A percentile compares a stretch with the other conserved stretches of the same genome.
phyloP scores from a whole-genome alignment of 2,113 vertebrate species.

The Polyodon spathula region DNA sequence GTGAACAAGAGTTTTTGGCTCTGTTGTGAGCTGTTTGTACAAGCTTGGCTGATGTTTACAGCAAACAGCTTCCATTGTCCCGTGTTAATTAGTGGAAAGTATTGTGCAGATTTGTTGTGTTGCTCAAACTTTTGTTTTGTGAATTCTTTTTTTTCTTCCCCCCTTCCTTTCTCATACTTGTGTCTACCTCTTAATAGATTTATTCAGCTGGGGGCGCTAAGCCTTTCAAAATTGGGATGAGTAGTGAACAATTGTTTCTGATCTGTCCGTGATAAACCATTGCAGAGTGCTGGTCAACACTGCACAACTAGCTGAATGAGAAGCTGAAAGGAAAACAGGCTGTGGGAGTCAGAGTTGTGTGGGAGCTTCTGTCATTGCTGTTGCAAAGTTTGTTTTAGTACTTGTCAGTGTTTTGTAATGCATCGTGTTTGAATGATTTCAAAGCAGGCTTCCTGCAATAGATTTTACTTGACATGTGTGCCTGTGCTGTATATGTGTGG shows the following conservation, averaged over 20 bases:
- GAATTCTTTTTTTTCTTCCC: slow-evolving; percentile 22
- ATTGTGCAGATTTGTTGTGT: slow-evolving; percentile 50
- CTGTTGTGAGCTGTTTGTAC: slow-evolving; percentile 51
- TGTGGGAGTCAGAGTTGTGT: slow-evolving; percentile 22
- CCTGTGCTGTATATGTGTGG: too few relatives aligned
- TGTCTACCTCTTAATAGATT: slow-evolving; percentile 33
- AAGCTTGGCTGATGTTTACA: slow-evolving; percentile 59
- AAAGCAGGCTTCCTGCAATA: background rate
- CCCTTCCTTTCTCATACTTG: slow-evolving; percentile 29
- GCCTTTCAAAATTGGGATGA: slow-evolving; percentile 45
- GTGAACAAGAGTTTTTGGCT: slow-evolving; percentile 24
- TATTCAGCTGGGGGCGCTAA: slow-evolving; percentile 39
- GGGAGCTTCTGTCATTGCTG: slow-evolving; percentile 34
- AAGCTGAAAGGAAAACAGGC: slow-evolving; percentile 49
- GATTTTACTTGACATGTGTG: background rate
- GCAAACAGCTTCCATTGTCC: slow-evolving; percentile 60
- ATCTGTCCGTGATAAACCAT: slow-evolving; percentile 46
- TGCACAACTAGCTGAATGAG: slow-evolving; percentile 43
- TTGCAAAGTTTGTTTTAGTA: background rate
- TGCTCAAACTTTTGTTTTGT: slow-evolving; percentile 29
- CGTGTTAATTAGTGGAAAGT: slow-evolving; percentile 60
- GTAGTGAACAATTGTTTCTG: slow-evolving; percentile 46
- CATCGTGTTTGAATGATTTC: background rate
- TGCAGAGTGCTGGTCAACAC: slow-evolving; percentile 45
- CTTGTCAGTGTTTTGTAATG: background rate